Percentiles rank a stretch among this genome's conserved stretches.
Evolutionary conservation across 2,888 invertebrate genomes (phyloP).

Genomic region (Tetrapedia diversipes): DNA sequence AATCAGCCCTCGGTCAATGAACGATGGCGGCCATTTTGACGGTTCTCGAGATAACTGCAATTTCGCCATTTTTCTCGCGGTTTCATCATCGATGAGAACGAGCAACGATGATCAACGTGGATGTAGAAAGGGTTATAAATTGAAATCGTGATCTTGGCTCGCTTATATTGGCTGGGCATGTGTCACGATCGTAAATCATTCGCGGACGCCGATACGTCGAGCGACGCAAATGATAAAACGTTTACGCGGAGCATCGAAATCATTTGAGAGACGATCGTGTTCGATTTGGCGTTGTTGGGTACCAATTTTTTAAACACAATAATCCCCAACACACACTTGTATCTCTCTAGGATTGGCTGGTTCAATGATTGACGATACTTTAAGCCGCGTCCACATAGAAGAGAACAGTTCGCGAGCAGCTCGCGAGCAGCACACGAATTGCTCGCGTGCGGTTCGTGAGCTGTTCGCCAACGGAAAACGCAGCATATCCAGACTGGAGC

Average conservation of each 20-base stretch:
- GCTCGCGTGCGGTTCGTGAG: too few relatives aligned
- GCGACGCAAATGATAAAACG: constrained; percentile 28
- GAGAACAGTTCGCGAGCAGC: too few relatives aligned
- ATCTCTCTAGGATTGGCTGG: too few relatives aligned
- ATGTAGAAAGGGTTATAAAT: not conserved
- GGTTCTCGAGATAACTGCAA: not conserved
- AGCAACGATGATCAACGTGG: not conserved
- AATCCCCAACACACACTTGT: too few relatives aligned
- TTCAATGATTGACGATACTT: too few relatives aligned
- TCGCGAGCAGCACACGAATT: too few relatives aligned
- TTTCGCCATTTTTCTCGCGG: not conserved
- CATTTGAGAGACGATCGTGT: not conserved
- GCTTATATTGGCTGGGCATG: constrained; percentile 1
- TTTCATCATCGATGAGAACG: constrained; percentile 13
- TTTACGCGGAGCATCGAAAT: not conserved
- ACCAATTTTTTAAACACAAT: too few relatives aligned
- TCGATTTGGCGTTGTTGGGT: too few relatives aligned
- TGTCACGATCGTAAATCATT: constrained; percentile 53
- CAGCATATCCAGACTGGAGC: too few relatives aligned
- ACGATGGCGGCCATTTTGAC: constrained; percentile 28
- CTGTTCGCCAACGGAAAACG: too few relatives aligned
- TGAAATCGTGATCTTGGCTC: not conserved
- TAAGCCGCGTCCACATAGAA: too few relatives aligned
- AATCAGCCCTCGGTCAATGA: constrained; percentile 18
- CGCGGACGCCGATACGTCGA: constrained; percentile 3